These are phyloP conservation scores for Pteronotus mesoamericanus DNA, from an alignment of 2,797 vertebrate species.

Conservation along the genomic window DNA sequence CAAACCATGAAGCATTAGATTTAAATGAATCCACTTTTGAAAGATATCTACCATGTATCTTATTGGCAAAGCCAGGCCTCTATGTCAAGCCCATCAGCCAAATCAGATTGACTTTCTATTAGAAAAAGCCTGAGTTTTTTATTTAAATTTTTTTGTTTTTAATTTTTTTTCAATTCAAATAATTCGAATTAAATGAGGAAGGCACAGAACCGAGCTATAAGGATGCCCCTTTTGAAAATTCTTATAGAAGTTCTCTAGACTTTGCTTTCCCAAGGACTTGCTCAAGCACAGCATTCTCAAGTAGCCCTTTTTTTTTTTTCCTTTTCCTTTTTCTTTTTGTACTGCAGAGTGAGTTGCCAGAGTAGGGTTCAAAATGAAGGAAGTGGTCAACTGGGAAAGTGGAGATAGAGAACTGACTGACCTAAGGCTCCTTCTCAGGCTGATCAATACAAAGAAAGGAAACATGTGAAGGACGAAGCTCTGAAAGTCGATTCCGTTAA, in stretches of 20 bases:
- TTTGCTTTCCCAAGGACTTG: not conserved
- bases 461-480: not conserved
- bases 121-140: not conserved
- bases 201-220: not conserved
- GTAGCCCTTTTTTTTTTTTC: not conserved
- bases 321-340: too few relatives aligned
- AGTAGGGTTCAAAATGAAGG: not conserved
- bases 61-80: not conserved
- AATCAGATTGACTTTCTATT: not conserved
- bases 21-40: not conserved
- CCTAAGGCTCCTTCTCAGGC: not conserved
- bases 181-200: not conserved
- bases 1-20: not conserved
- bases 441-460: not conserved
- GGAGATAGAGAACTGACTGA: not conserved
- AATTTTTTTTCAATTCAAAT: not conserved
- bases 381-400: not conserved
- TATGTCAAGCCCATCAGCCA: not conserved
- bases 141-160: not conserved
- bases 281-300: not conserved
- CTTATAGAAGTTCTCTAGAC: not conserved
- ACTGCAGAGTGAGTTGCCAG: not conserved
- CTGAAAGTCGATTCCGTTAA: not conserved
- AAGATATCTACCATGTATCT: not conserved
- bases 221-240: not conserved